Evolutionary conservation across 2,113 vertebrate species (phyloP), one percentile per base, ranked within the genome.

Genomic region (Rhynchomys soricoides): DNA sequence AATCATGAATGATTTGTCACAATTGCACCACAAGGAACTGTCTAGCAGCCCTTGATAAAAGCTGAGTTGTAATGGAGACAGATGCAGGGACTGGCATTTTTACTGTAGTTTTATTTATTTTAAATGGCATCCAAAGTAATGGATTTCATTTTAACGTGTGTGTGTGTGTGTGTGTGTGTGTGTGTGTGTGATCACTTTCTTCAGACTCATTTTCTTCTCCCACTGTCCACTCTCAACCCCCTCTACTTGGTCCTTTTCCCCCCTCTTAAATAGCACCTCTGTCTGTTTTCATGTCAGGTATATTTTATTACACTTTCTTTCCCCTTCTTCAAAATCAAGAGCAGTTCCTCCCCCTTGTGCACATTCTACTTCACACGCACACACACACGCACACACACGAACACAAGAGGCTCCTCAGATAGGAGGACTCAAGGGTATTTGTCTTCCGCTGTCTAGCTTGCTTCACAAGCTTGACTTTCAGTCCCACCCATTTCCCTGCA

Each of bases 1-100:
- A 83, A 91, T 74, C 37, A 59, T 91, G 59, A 93, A 94, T 59
- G 13, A 55, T 93, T 78, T 93, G 22, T 93, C 66, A 78, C 52
- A 55, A 24, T 91, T 89, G 45, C 37, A 68, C 74, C 71, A 73
- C 52, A 83, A 3, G 45, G 34, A 91, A 89, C 34, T 73, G 22
- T 70, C 37, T 89, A 57, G 73, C n/a, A 48, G 71, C 34, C n/a
- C 64, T 89, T 81, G 70, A 75, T 87, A 89, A 91, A 37, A 15
- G 26, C 17, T 92, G 62, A 92, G 40, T 64, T 87, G 59, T 73
- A 78, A 77, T 45, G 86, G 43, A 95, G 34, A 94, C 45, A 95
- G 91, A 64, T 43, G 16, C 24, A 87, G 91, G 89, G 48, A 88
- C n/a, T 29, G 94, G 17, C 24, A 74, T 55, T 93, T 90, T n/a